phyloP scores from a whole-genome alignment of 2,113 vertebrate genomes.

The Tinamus guttatus region DNA sequence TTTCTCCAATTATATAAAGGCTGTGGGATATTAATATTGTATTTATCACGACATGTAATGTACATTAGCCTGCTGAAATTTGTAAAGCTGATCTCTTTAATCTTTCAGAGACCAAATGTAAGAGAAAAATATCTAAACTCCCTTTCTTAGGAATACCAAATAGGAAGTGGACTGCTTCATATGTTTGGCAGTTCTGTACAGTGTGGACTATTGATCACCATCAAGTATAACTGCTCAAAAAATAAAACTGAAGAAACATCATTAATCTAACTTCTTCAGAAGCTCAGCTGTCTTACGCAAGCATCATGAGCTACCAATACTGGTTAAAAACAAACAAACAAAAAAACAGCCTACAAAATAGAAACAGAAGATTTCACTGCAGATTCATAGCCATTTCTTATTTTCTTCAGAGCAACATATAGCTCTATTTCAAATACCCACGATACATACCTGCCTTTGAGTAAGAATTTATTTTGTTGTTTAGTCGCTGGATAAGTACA shows the following conservation, averaged over 20 bases:
- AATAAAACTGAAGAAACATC: background rate
- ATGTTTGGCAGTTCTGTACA: background rate
- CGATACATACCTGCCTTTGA: slow-evolving; percentile 80
- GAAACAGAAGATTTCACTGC: background rate
- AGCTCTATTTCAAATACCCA: background rate
- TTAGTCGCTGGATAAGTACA: slow-evolving; percentile 89
- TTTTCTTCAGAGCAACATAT: background rate
- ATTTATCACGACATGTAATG: background rate
- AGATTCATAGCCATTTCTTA: background rate
- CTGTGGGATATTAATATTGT: background rate
- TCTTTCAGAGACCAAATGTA: background rate
- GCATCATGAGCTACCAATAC: background rate
- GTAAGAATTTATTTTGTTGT: slow-evolving; percentile 91
- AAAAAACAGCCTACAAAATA: background rate
- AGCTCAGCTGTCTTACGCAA: background rate
- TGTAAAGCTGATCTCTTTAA: background rate
- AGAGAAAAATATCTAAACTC: background rate
- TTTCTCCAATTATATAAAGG: background rate
- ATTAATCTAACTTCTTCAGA: background rate
- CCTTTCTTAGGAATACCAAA: background rate
- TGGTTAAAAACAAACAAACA: background rate
- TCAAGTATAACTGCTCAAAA: background rate
- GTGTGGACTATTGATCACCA: background rate
- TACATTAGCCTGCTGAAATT: background rate
- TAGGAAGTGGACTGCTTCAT: background rate